These are phyloP conservation scores for Chaetura pelagica DNA, from an alignment of 2,113 vertebrate genomes.

Conservation along the genomic window DNA sequence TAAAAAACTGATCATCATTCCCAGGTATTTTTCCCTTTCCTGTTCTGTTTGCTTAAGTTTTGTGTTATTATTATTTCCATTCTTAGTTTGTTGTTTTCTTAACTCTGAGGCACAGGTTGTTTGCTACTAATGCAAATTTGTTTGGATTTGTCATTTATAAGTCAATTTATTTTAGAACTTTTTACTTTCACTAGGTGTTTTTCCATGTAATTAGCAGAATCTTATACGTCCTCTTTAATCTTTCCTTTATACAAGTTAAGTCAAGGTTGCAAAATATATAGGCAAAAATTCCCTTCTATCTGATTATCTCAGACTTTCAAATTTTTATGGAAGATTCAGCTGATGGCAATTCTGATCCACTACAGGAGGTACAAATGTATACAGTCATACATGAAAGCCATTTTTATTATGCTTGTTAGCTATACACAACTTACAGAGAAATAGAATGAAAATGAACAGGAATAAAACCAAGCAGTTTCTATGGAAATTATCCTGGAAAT, in stretches of 20 bases:
- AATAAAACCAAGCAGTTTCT: neutral
- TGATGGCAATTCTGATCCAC: neutral
- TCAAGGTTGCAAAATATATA: neutral
- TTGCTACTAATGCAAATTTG: slow-evolving; percentile 9
- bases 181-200: neutral
- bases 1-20: neutral
- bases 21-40: neutral
- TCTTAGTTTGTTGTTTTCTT: neutral
- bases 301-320: neutral
- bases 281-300: neutral
- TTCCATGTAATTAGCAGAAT: neutral
- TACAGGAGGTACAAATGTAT: neutral
- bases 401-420: neutral
- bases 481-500: neutral
- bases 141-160: neutral
- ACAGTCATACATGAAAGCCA: neutral
- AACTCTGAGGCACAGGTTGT: neutral
- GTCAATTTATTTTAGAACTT: neutral
- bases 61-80: neutral
- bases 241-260: neutral
- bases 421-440: neutral
- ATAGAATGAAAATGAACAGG: neutral
- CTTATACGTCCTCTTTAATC: neutral
- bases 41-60: neutral
- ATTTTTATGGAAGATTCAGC: neutral